Evolutionary conservation across 2,888 invertebrate species (phyloP).

Genomic region (Agrenia bidenticulata): DNA sequence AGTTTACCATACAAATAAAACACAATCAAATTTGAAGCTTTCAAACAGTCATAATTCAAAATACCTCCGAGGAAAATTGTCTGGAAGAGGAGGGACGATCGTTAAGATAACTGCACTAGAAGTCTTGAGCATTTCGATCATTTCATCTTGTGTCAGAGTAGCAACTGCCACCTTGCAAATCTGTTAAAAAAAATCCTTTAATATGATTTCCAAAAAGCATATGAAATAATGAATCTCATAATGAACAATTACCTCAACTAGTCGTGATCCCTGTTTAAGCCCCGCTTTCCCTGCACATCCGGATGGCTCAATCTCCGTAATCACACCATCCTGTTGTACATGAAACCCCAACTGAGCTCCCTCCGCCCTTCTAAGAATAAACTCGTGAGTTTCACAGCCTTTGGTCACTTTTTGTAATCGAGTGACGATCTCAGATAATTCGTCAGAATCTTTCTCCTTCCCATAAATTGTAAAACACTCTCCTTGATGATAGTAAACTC

Average conservation of each 20-base stretch:
- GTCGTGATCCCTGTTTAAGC: conserved; percentile 81
- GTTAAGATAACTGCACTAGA: conserved; percentile 82
- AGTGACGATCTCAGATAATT: conserved; percentile 73
- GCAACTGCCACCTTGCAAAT: conserved; percentile 86
- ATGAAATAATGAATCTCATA: too few species aligned
- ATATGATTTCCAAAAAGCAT: too few species aligned
- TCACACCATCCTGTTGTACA: conserved; percentile 89
- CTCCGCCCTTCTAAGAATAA: conserved; percentile 76
- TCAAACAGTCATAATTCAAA: neutral
- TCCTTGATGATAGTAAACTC: conserved; percentile 89
- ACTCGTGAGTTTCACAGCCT: conserved; percentile 69
- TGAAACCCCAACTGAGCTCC: conserved; percentile 78
- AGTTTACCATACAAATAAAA: neutral
- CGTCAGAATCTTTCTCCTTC: conserved; percentile 69
- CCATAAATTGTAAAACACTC: conserved; percentile 84
- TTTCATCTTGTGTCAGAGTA: conserved; percentile 85
- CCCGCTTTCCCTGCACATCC: conserved; percentile 76
- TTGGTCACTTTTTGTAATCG: conserved; percentile 76
- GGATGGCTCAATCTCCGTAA: conserved; percentile 83
- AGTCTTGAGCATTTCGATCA: conserved; percentile 87
- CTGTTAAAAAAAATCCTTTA: conserved; percentile 53
- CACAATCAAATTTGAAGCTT: neutral
- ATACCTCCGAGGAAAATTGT: conserved; percentile 67
- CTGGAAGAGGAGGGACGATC: conserved; percentile 72
- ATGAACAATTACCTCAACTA: conserved; percentile 68